Base-by-base conservation (phyloP, 2,888 invertebrate genomes). In the Drosophila quinaria region DNA sequence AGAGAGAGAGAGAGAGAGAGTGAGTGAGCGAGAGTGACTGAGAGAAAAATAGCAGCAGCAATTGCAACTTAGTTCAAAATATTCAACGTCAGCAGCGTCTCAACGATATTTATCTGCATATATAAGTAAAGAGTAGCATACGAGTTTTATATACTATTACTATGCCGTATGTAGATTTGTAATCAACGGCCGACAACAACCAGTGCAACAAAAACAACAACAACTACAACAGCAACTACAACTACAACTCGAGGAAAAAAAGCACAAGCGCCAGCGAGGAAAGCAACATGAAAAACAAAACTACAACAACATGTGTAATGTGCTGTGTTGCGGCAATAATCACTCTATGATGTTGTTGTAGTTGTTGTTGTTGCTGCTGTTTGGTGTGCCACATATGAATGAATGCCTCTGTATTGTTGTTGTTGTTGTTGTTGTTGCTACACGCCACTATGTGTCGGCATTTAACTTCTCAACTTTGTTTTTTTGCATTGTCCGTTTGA, bases 381-480 rank as follows among this genome's bases (percentile, higher is more conserved):
- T 66, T 65, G 66, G 44, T 81, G 79, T 79, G 78, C 89, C 78
- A 89, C 83, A 89, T 87, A 89, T 86, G 89, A 87, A 89, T 88
- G 87, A 83, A 88, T 88, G 86, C 78, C 68, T 74, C 61, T 58
- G 56, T 64, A 75, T 70, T 63, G 64, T 72, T 80, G 65, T 60
- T 65, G 54, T 8, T 22, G 54, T 13, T 67, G 46, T 22, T 74
- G 62, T 68, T 80, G 72, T 76, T 87, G 80, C 71, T 75, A 85
- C 82, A 84, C 78, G 84, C 87, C 75, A 80, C 89, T 79, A 78
- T 78, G 72, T 89, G 87, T 87, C 89, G 87, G 87, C 90, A 85
- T 87, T 87, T 87, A 87, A 87, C 87, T 87, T 89, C 90, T 87
- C 90, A 87, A 90, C 87, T 89, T 85, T 81, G 84, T 58, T 62